Base-by-base conservation (phyloP, 2,113 vertebrate genomes). In the Bubo blakistoni region DNA sequence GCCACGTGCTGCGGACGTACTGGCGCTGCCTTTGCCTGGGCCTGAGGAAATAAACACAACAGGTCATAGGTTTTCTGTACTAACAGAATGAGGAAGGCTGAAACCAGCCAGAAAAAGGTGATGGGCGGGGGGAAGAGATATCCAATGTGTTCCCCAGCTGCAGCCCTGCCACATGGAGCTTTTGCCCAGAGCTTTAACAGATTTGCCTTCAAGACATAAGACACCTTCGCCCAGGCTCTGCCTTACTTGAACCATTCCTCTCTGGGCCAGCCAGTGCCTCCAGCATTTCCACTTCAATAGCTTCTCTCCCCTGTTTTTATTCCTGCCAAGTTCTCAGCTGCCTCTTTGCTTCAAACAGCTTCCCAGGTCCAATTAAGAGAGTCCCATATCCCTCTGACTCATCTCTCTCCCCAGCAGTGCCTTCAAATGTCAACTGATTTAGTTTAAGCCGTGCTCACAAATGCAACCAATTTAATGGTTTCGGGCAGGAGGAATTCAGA, bases 1-100 rank as follows among this genome's bases (percentile, higher is more conserved):
- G 98, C 99, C 99, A 99, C 2, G 98, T 99, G 96, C 98, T 99
- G 47, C 99, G 98, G 88, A 98, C 97, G 51, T 98, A 98, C 76
- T 98, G 98, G 16, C 99, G 98, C 97, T 99, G 99, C 96, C 99
- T 98, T 18, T 99, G 99, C 80, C 99, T 97, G 0, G 98, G 98
- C 97, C 99, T 99, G 92, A 8, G 79, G 81, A 86, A 67, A 62
- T 4, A 93, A 77, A 83, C 55, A 84, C 3, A 0, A 47, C 36
- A 54, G 54, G 9, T 88, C 86, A 86, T 13, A 4, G 10, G 7
- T 34, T 3, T 66, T 54, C 55, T 26, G 10, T 6, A 9, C 38
- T 5, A 15, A 29, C 51, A 52, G 24, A 2, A 24, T 1, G 3
- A 40, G 22, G 10, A 85, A 70, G 47, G 12, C 54, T 38, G 30